Conservation (phyloP, 1,140 invertebrate genomes). For the Daktulosphaira vitifoliae region DNA sequence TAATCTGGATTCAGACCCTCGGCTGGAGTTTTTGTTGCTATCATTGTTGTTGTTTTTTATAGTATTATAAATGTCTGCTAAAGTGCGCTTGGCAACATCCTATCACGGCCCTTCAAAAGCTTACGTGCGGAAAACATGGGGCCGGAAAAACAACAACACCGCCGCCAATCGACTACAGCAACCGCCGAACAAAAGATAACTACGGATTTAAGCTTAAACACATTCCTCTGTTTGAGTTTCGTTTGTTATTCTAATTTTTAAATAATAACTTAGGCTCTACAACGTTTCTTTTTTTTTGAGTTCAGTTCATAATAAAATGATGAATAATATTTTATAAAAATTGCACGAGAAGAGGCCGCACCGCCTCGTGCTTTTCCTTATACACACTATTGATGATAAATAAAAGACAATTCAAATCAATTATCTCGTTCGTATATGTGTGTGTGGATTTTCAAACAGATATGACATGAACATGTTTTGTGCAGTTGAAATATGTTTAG, state of each 20-base stretch:
- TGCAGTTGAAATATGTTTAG: too few relatives aligned
- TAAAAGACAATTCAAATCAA: too few relatives aligned
- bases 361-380: too few relatives aligned
- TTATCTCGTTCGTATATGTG: too few relatives aligned
- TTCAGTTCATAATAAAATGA: too few relatives aligned
- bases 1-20: background rate
- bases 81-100: background rate
- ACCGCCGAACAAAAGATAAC: background rate
- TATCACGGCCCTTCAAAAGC: background rate
- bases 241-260: conserved; percentile 18
- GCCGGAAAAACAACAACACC: conserved; percentile 27
- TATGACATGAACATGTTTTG: too few relatives aligned
- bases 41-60: background rate
- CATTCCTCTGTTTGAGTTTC: background rate
- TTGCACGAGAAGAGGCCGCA: too few relatives aligned
- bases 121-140: background rate
- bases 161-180: background rate
- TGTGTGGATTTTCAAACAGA: too few relatives aligned
- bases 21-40: background rate
- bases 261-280: background rate
- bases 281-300: too few relatives aligned
- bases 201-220: conserved; percentile 7
- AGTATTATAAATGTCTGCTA: background rate
- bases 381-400: too few relatives aligned
- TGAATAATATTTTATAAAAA: too few relatives aligned